phyloP scores from a whole-genome alignment of 2,113 vertebrate genomes.

The Xyliphius kryptos region DNA sequence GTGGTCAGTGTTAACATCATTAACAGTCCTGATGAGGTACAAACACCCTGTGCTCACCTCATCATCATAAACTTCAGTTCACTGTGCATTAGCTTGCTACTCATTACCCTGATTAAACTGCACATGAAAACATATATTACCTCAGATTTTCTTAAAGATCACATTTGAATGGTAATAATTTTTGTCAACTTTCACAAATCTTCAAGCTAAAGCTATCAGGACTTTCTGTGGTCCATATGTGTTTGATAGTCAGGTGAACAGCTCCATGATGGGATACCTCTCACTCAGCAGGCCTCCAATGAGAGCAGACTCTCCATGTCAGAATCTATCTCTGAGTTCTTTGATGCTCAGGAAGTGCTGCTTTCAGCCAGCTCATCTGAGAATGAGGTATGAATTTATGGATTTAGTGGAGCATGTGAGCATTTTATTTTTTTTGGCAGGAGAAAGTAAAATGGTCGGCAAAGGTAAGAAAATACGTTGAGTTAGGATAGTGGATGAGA shows the following conservation, averaged over 20 bases:
- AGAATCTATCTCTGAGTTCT: slow-evolving; percentile 97
- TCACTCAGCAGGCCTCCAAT: slow-evolving; percentile 92
- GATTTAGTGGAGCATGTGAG: neutral
- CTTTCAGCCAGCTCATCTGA: slow-evolving; percentile 96
- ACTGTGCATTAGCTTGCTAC: neutral
- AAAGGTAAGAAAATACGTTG: neutral
- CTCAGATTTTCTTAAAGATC: too few species aligned
- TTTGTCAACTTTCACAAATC: too few species aligned
- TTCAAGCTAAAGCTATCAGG: too few species aligned
- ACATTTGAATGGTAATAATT: too few species aligned
- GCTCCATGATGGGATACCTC: slow-evolving; percentile 82
- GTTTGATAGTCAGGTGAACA: slow-evolving; percentile 73
- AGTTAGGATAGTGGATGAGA: neutral
- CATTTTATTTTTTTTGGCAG: too few species aligned
- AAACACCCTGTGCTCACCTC: slow-evolving; percentile 34
- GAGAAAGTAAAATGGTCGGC: too few species aligned
- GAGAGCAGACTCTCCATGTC: slow-evolving; percentile 98
- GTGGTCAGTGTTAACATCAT: slow-evolving; percentile 99
- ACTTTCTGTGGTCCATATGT: slow-evolving; percentile 40
- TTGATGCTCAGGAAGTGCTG: slow-evolving; percentile 97
- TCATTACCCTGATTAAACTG: too few species aligned
- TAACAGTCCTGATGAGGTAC: slow-evolving; percentile 93
- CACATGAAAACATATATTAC: too few species aligned
- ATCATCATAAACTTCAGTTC: neutral
- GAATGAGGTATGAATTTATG: slow-evolving; percentile 91